phyloP scores from a whole-genome alignment of 2,888 invertebrate species.

The Drosophila sordidula region DNA sequence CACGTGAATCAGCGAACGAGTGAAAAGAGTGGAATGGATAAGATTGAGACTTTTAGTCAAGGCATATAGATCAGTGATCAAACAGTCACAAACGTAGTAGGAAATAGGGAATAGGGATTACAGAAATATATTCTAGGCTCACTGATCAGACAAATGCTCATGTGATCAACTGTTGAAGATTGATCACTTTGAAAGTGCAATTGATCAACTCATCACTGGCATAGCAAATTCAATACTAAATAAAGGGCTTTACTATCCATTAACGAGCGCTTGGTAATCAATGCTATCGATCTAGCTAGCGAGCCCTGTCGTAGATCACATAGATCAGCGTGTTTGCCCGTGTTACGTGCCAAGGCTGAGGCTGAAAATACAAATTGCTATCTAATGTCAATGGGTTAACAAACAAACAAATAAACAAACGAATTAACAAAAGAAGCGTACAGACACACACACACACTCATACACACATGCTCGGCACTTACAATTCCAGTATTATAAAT shows the following conservation, averaged over 20 bases:
- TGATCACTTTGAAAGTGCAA: no score
- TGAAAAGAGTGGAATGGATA: no score
- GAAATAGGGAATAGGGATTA: no score
- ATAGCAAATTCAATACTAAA: not conserved
- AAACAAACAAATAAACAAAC: constrained; percentile 40
- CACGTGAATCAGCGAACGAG: not conserved
- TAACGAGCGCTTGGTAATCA: not conserved
- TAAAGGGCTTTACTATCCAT: not conserved
- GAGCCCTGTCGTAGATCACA: constrained; percentile 9
- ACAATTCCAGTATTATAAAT: constrained; percentile 54
- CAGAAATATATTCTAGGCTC: no score
- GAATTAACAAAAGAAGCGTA: constrained; percentile 48
- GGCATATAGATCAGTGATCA: not conserved
- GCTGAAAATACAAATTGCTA: constrained; percentile 37
- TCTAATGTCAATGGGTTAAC: constrained; percentile 61
- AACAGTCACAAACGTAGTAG: no score
- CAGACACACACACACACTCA: not conserved
- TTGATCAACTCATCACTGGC: no score
- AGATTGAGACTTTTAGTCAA: no score
- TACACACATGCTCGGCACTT: constrained; percentile 11
- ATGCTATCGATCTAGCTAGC: constrained; percentile 5
- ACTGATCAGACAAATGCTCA: no score
- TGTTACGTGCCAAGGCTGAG: constrained; percentile 50
- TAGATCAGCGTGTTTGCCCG: constrained; percentile 30
- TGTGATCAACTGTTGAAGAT: no score